Conservation (phyloP, 2,113 vertebrate genomes). For the Rhodinocichla rosea region DNA sequence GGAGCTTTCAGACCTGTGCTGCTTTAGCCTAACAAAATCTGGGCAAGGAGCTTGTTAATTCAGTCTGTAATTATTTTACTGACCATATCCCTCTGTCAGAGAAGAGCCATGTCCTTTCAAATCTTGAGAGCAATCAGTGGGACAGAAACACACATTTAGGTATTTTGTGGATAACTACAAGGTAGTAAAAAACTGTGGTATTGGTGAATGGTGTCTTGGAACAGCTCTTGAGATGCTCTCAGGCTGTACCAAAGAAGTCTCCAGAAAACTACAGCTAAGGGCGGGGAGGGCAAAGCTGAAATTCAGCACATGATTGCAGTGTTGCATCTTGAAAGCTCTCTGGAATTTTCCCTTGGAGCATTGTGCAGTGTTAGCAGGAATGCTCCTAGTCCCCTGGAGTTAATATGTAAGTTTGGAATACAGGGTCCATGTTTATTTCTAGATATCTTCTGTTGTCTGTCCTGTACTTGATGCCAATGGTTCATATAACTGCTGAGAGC, state of each 20-base stretch:
- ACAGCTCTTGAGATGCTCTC: background rate
- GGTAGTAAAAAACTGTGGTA: background rate
- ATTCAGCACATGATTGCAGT: background rate
- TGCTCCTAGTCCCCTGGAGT: background rate
- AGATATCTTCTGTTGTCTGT: conserved; percentile 69
- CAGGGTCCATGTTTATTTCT: conserved; percentile 71
- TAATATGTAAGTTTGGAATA: conserved; percentile 63
- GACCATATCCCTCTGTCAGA: background rate
- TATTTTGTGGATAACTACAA: background rate
- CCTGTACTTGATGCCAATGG: conserved; percentile 46
- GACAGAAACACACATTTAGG: background rate
- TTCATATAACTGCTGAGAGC: conserved; percentile 39
- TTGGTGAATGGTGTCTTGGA: background rate
- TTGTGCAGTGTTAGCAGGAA: conserved; percentile 63
- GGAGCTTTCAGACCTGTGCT: background rate
- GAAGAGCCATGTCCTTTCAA: background rate
- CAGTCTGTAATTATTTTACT: background rate
- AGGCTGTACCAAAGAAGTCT: background rate
- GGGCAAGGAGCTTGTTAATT: background rate
- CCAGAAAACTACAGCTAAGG: background rate
- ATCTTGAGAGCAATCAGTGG: background rate
- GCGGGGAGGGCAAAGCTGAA: background rate
- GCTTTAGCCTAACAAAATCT: background rate
- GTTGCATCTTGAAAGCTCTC: background rate
- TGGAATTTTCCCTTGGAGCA: conserved; percentile 42